These are phyloP conservation scores for Glyphotaelius pellucidus DNA, from an alignment of 2,888 invertebrate species.

Conservation along the genomic window DNA sequence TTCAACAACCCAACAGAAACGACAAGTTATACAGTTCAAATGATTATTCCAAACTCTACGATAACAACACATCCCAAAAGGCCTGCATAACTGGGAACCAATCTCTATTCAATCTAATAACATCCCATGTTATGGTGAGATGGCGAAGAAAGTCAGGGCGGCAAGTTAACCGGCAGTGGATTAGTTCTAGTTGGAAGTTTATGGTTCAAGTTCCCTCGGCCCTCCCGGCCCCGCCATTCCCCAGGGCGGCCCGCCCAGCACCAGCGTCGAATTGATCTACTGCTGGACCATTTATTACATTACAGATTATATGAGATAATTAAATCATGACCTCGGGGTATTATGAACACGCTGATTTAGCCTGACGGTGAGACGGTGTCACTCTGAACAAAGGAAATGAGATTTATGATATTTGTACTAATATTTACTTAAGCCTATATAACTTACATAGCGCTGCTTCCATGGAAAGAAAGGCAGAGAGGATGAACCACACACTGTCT, in stretches of 20 bases:
- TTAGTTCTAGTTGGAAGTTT: conserved; percentile 34
- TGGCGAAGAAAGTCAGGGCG: not conserved
- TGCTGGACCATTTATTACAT: conserved; percentile 20
- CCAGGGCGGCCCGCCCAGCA: not conserved
- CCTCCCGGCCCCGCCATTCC: not conserved
- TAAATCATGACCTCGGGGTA: conserved; percentile 3
- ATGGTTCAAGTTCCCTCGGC: not conserved
- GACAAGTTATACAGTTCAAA: not conserved
- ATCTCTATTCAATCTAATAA: not conserved
- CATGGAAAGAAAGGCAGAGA: too few relatives aligned
- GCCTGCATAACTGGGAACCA: not conserved
- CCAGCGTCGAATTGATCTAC: not conserved
- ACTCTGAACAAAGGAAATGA: not conserved
- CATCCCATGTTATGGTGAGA: not conserved
- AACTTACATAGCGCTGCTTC: too few relatives aligned
- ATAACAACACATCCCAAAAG: not conserved
- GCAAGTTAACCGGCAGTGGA: not conserved
- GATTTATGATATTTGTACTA: not conserved
- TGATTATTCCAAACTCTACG: not conserved
- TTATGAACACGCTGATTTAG: not conserved
- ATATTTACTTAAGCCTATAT: too few relatives aligned
- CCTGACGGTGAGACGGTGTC: not conserved
- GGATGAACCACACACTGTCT: too few relatives aligned
- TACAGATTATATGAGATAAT: conserved; percentile 21
- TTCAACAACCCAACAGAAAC: not conserved